These are phyloP conservation scores for Trematocara caparti DNA, from an alignment of 2,797 vertebrate species.

Conservation along the genomic window DNA sequence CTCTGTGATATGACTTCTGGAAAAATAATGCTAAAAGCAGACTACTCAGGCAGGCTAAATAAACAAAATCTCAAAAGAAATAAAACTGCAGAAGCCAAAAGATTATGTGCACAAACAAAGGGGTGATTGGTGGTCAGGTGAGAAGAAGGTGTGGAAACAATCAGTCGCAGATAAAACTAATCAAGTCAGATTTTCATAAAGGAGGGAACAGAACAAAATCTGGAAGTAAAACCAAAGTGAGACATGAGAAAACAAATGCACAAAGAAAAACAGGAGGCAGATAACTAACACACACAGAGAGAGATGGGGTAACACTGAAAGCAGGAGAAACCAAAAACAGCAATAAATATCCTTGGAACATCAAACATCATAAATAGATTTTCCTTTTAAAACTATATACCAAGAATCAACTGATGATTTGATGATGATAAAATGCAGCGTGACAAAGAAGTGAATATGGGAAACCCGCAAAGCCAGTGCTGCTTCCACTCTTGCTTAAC, in stretches of 20 bases:
- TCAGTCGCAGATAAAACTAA: background rate
- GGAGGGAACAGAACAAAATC: background rate
- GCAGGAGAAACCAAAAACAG: background rate
- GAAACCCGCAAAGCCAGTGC: background rate
- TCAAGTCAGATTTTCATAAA: background rate
- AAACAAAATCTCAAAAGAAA: background rate
- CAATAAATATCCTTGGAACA: background rate
- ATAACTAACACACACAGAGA: accelerated
- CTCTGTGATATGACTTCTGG: background rate
- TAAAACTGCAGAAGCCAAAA: background rate
- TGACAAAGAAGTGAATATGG: background rate
- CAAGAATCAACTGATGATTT: background rate
- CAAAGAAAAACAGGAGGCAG: background rate
- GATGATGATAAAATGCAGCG: background rate
- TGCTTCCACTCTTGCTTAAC: background rate
- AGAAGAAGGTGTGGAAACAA: background rate
- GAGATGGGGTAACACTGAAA: background rate
- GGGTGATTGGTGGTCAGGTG: background rate
- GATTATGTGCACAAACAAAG: background rate
- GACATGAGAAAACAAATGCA: background rate
- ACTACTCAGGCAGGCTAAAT: background rate
- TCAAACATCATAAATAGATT: background rate
- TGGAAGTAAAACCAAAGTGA: background rate
- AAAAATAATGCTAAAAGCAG: background rate
- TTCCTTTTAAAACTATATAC: background rate